Evolutionary conservation across 2,113 vertebrate genomes (phyloP).

Genomic region (Oncorhynchus clarkii): DNA sequence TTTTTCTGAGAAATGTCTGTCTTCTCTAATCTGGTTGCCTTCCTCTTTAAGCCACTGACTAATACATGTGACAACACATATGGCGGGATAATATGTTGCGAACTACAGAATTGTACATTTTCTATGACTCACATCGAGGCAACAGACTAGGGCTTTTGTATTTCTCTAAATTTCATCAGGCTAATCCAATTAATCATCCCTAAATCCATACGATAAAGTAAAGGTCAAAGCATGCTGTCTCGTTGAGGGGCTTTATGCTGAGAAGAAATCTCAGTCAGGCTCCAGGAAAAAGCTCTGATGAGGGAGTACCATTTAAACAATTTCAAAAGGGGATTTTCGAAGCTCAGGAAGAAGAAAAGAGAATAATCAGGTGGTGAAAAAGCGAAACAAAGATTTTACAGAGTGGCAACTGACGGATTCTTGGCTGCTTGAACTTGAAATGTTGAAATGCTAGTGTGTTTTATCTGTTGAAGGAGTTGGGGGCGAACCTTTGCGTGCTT

Average conservation of each 20-base stretch:
- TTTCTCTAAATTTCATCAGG: slow-evolving; percentile 45
- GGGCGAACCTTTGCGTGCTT: slow-evolving; percentile 35
- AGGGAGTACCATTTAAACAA: slow-evolving; percentile 31
- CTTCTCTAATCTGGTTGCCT: not conserved
- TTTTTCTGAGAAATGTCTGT: not conserved
- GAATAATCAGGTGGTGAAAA: slow-evolving; percentile 20
- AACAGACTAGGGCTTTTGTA: slow-evolving; percentile 24
- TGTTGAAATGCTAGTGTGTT: not conserved
- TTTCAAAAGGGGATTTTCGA: slow-evolving; percentile 22
- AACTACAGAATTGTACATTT: slow-evolving; percentile 1
- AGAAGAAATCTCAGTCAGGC: slow-evolving; percentile 2
- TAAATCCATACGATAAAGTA: slow-evolving; percentile 50
- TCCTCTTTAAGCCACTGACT: slow-evolving; percentile 2
- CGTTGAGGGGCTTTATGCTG: slow-evolving; percentile 31
- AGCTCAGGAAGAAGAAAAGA: slow-evolving; percentile 14
- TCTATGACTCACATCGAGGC: slow-evolving; percentile 10
- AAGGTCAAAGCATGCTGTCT: slow-evolving; percentile 44
- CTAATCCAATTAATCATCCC: slow-evolving; percentile 41
- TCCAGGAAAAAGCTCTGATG: slow-evolving; percentile 24
- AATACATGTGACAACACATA: slow-evolving; percentile 11
- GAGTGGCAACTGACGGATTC: slow-evolving; percentile 5
- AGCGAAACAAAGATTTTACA: slow-evolving; percentile 7
- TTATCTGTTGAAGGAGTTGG: slow-evolving; percentile 24
- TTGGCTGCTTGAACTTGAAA: slow-evolving; percentile 33
- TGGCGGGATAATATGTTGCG: not conserved